phyloP scores from a whole-genome alignment of 2,113 vertebrate species.

The Nannospalax galili region DNA sequence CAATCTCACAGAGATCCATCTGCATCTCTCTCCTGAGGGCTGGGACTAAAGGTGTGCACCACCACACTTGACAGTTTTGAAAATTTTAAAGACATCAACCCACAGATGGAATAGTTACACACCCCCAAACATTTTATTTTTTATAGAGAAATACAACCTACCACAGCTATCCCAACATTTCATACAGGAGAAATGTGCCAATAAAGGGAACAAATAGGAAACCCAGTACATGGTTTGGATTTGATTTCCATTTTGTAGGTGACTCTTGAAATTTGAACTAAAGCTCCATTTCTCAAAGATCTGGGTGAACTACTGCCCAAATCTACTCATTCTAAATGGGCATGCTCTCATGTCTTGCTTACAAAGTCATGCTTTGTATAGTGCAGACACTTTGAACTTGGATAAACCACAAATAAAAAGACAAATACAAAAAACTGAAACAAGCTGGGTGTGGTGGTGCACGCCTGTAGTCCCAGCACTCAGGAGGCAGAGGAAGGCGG shows the following conservation, averaged over 20 bases:
- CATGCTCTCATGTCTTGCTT: constrained; percentile 12
- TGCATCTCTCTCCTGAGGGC: too few relatives aligned
- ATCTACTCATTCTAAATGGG: not conserved
- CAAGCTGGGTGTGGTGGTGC: too few relatives aligned
- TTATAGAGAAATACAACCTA: not conserved
- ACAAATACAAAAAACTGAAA: too few relatives aligned
- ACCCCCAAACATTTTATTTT: not conserved
- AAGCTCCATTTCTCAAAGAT: not conserved
- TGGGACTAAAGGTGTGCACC: too few relatives aligned
- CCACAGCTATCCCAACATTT: not conserved
- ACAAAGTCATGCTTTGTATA: not conserved
- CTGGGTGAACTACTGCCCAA: not conserved
- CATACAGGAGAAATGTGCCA: not conserved
- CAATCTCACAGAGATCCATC: too few relatives aligned
- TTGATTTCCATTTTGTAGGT: constrained; percentile 9
- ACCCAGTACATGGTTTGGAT: not conserved
- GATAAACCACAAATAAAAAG: not conserved
- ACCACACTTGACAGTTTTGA: too few relatives aligned
- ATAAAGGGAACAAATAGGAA: constrained; percentile 5
- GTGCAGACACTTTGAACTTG: not conserved
- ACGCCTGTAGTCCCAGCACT: too few relatives aligned
- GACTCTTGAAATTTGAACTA: not conserved
- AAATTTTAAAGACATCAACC: not conserved
- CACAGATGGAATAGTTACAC: too few relatives aligned
- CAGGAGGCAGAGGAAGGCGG: too few relatives aligned